Conservation (phyloP, 1,140 invertebrate species). For the Lepidurus arcticus region DNA sequence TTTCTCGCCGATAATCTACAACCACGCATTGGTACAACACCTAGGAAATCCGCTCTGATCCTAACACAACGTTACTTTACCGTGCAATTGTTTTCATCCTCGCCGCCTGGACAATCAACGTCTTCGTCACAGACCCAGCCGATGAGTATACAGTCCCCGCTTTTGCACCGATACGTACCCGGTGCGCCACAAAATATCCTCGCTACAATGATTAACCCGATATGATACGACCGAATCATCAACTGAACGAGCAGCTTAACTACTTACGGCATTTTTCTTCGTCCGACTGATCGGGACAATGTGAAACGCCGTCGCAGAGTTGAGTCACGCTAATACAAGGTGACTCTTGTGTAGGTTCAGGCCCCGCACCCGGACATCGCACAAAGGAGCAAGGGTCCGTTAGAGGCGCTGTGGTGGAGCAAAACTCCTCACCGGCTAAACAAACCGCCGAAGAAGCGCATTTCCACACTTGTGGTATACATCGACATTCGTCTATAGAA, state of each 20-base stretch:
- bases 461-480: neutral
- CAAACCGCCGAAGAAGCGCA: neutral
- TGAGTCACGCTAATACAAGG: neutral
- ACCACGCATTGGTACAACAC: neutral
- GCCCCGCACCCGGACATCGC: neutral
- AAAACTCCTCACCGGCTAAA: neutral
- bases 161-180: conserved; percentile 25
- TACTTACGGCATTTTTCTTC: conserved; percentile 11
- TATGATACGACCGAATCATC: neutral
- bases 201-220: neutral
- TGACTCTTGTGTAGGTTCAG: neutral
- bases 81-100: conserved; percentile 48
- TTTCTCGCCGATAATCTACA: conserved; percentile 1
- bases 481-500: neutral
- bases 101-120: conserved; percentile 44
- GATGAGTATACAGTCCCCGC: conserved; percentile 38
- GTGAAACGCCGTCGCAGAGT: neutral
- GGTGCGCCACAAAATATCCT: neutral
- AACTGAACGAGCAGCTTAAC: too few relatives aligned
- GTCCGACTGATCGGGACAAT: neutral
- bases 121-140: conserved; percentile 47
- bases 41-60: too few relatives aligned
- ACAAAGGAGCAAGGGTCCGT: neutral
- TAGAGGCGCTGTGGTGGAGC: neutral
- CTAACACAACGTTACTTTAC: conserved; percentile 40